Percentiles rank a stretch among this genome's conserved stretches.
Conservation (phyloP, 2,888 invertebrate species). For the Platycnemis pennipes region DNA sequence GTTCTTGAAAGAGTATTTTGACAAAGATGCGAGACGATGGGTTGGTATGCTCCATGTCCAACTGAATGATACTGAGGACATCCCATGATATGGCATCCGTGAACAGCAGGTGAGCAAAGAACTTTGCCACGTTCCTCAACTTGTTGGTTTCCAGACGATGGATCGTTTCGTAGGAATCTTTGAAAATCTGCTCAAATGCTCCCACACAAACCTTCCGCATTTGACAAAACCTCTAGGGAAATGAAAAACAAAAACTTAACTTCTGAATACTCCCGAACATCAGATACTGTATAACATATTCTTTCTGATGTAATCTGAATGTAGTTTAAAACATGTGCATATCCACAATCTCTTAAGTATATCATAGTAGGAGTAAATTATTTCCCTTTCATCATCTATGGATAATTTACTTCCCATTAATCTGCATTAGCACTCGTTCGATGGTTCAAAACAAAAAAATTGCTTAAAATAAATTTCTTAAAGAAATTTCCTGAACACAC, state of each 20-base stretch:
- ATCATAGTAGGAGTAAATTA: no score
- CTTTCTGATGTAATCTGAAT: no score
- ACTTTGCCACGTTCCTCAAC: slow-evolving; percentile 96
- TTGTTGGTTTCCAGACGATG: slow-evolving; percentile 98
- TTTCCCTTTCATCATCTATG: no score
- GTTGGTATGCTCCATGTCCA: slow-evolving; percentile 98
- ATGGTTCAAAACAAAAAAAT: no score
- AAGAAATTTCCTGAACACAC: no score
- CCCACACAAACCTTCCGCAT: slow-evolving; percentile 95
- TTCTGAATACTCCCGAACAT: not conserved
- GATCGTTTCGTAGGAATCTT: slow-evolving; percentile 96
- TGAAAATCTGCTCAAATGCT: slow-evolving; percentile 96
- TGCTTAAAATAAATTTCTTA: no score
- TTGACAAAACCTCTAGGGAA: slow-evolving; percentile 89
- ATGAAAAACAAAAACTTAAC: slow-evolving; percentile 65
- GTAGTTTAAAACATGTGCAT: no score
- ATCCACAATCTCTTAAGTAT: no score
- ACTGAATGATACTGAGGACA: slow-evolving; percentile 91
- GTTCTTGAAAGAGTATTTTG: slow-evolving; percentile 97
- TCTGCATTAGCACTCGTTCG: not conserved
- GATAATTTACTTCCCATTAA: no score
- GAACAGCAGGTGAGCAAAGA: slow-evolving; percentile 96
- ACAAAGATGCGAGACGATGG: slow-evolving; percentile 98
- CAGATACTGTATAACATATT: no score
- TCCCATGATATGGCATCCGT: slow-evolving; percentile 99